Base-by-base conservation (phyloP, 1,140 invertebrate species). In the Musca domestica region DNA sequence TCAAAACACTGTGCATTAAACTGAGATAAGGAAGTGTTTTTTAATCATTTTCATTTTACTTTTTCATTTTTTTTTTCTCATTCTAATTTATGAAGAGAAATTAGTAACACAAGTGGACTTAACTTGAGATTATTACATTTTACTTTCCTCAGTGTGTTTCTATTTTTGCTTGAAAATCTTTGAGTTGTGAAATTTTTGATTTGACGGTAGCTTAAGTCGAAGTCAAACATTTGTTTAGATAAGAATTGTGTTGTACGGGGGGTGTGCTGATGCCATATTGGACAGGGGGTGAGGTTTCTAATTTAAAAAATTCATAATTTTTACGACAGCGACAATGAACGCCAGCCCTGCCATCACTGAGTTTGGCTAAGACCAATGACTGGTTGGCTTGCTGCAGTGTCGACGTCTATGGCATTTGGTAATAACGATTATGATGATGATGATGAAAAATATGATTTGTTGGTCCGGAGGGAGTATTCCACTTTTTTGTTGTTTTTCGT, bases 101-200 rank as follows among this genome's bases (percentile, higher is more conserved):
- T 61, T 61, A 41, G 56, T 34, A 61, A 30, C 56, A 61, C 56
- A 61, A 61, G 56, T 61, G 56, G 56, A 61, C 34, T 61, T 61
- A 19, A 61, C 19, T 61, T 20, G 9, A 61, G 54, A 58, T 58
- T 58, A 58, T 58, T 58, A 27, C 6, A 51, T 51, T 19, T 22
- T 51, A 19, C 17, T 22, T 51, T 19, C 17, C 48, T 1, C 48
- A 17, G 17, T 20, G 2, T 51, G 15, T 51, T 51, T 20, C 4
- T 51, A 6, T 19, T 41, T 6, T 19, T 30, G 27, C 17, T 34
- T n/a, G 56, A 61, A 61, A 61, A 61, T 61, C n/a, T 61, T 61
- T 2, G 19, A 61, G 41, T 61, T 61, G 34, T 30, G 41, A 41
- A 61, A 41, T 61, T 61, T n/a, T 61, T 61, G 56, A 61, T 61